A percentile compares a stretch with the other conserved stretches of the same genome.
These are phyloP conservation scores for Chloroceryle amazona DNA, from an alignment of 2,797 vertebrate species.

Conservation along the genomic window DNA sequence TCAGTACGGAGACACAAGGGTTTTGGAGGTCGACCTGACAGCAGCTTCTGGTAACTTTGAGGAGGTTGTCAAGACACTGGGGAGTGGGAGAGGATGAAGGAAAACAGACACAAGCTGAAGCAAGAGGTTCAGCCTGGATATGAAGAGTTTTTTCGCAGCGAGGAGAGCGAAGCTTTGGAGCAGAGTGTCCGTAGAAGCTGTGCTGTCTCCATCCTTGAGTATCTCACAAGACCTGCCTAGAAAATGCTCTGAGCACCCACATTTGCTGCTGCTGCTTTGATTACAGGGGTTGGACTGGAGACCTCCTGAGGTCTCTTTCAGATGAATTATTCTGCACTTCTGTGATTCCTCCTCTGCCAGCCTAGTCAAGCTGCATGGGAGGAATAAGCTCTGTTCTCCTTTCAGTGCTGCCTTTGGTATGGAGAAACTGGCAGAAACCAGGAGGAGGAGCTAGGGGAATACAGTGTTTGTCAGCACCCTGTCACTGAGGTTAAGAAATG, in stretches of 20 bases:
- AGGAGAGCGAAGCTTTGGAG: not conserved
- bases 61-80: not conserved
- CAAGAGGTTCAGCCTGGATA: not conserved
- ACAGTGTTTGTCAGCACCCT: accelerated
- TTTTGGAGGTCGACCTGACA: not conserved
- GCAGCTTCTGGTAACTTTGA: not conserved
- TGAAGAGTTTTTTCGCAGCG: not conserved
- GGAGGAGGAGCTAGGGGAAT: not conserved
- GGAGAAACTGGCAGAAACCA: not conserved
- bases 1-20: not conserved
- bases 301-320: not conserved
- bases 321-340: not conserved
- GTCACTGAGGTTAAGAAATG: not conserved
- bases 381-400: not conserved
- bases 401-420: not conserved
- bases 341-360: not conserved
- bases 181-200: not conserved
- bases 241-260: not conserved
- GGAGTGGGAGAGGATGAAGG: not conserved
- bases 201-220: not conserved
- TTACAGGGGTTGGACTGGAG: not conserved
- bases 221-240: not conserved
- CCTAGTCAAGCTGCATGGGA: not conserved
- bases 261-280: not conserved
- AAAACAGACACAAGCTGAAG: not conserved